Evolutionary conservation across 2,888 invertebrate genomes (phyloP).

Genomic region (Acanthococcus lagerstroemiae): DNA sequence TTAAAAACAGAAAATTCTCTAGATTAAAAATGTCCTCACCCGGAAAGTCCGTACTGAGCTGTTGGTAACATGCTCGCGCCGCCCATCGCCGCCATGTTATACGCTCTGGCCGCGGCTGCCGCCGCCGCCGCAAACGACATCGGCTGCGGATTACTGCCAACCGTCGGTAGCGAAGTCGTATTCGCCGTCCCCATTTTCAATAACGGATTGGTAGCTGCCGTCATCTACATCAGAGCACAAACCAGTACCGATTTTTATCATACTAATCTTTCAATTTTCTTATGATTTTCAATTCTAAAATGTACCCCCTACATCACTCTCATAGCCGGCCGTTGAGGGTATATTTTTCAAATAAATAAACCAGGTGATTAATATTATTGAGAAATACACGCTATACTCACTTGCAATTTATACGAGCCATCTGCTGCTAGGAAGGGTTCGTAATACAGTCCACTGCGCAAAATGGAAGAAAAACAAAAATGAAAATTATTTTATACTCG

Average conservation of each 20-base stretch:
- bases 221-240: constrained; percentile 5
- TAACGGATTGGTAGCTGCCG: constrained; percentile 26
- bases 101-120: constrained; percentile 72
- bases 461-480: too few species aligned
- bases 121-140: constrained; percentile 44
- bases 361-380: too few species aligned
- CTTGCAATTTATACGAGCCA: constrained; percentile 84
- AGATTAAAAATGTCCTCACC: too few species aligned
- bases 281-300: too few species aligned
- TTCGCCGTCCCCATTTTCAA: constrained; percentile 18
- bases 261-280: too few species aligned
- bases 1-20: too few species aligned
- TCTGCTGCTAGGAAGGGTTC: constrained; percentile 85
- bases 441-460: constrained; percentile 73
- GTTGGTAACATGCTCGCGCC: constrained; percentile 12
- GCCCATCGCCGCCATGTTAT: constrained; percentile 63
- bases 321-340: too few species aligned
- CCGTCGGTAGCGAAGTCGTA: constrained; percentile 39
- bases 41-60: too few species aligned
- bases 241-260: too few species aligned
- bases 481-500: too few species aligned
- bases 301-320: too few species aligned
- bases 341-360: too few species aligned
- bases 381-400: constrained; percentile 48
- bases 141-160: constrained; percentile 32